A percentile compares a stretch with the other conserved stretches of the same genome.
Conservation (phyloP, 2,113 vertebrate genomes). For the Gymnobelideus leadbeateri region DNA sequence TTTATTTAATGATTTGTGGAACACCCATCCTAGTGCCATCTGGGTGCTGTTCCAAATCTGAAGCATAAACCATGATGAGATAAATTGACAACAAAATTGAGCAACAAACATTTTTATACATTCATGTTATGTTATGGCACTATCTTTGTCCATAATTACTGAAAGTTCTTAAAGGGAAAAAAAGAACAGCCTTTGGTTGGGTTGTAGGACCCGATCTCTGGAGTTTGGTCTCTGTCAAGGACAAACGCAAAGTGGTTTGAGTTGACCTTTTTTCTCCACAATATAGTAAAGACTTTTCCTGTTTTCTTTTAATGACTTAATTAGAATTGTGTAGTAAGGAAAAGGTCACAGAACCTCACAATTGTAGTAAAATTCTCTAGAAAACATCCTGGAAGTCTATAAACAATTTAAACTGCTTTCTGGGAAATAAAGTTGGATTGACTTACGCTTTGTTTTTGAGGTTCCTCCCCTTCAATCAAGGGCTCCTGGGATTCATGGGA, state of each 20-base stretch:
- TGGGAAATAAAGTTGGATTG: conserved; percentile 29
- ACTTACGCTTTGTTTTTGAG: conserved; percentile 14
- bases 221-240: conserved; percentile 44
- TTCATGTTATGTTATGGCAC: not conserved
- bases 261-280: not conserved
- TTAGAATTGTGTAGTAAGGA: conserved; percentile 20
- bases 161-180: conserved; percentile 45
- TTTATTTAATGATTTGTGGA: conserved; percentile 71
- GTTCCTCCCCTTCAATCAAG: not conserved
- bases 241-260: conserved; percentile 32
- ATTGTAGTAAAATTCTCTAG: conserved; percentile 16
- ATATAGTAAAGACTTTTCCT: not conserved
- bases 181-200: conserved; percentile 37
- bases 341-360: not conserved
- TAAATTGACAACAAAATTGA: conserved; percentile 57
- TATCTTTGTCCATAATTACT: conserved; percentile 36
- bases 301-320: conserved; percentile 32
- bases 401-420: conserved; percentile 37
- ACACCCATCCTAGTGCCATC: conserved; percentile 65
- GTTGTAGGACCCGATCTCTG: conserved; percentile 30
- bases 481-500: not conserved
- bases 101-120: conserved; percentile 28
- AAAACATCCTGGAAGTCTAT: not conserved
- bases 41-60: conserved; percentile 65
- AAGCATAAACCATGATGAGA: conserved; percentile 51